Evolutionary conservation across 2,888 invertebrate species (phyloP).

Genomic region (Morpho achilles): DNA sequence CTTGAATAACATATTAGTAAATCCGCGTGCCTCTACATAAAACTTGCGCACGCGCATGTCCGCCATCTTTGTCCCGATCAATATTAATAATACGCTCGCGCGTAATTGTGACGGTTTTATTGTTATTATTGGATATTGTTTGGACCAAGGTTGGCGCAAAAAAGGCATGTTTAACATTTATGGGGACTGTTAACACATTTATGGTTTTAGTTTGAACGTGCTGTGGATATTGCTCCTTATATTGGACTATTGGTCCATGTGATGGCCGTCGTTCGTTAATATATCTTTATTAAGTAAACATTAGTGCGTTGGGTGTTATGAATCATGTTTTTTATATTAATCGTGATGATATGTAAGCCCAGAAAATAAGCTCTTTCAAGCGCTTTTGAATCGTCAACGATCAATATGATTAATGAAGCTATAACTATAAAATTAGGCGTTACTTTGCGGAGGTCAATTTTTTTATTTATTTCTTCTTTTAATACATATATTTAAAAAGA

Average conservation of each 20-base stretch:
- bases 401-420: no score
- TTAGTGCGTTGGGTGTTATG: no score
- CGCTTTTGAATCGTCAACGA: no score
- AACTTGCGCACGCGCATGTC: conserved; percentile 27
- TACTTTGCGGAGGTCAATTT: no score
- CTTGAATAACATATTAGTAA: no score
- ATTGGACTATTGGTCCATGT: conserved; percentile 6
- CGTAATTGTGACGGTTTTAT: conserved; percentile 52
- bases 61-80: conserved; percentile 39
- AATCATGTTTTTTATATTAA: no score
- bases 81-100: conserved; percentile 45
- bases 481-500: no score
- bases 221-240: conserved; percentile 29
- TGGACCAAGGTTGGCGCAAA: conserved; percentile 56
- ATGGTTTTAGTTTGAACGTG: conserved; percentile 37
- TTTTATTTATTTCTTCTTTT: no score
- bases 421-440: no score
- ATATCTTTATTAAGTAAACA: neutral
- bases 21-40: no score
- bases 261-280: neutral
- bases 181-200: conserved; percentile 31
- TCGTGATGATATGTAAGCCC: no score
- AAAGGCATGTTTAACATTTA: conserved; percentile 58
- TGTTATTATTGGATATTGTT: conserved; percentile 76
- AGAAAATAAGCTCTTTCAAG: no score